These are phyloP conservation scores for Bilobella aurantiaca DNA, from an alignment of 1,140 invertebrate genomes.

Conservation along the genomic window DNA sequence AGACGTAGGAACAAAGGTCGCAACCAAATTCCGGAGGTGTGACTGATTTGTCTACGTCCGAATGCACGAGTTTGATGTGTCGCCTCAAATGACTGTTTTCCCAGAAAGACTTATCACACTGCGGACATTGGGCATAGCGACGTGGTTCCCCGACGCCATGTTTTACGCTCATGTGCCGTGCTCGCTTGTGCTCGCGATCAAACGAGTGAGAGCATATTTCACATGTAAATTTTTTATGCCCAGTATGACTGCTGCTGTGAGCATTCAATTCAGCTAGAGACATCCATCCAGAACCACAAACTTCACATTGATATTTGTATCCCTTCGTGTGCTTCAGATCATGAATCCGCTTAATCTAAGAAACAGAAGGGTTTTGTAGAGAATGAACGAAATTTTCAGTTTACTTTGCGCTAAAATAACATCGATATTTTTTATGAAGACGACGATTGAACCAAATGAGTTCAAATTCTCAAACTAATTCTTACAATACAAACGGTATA, in stretches of 20 bases:
- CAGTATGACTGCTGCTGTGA: not conserved
- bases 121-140: not conserved
- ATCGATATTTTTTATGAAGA: not conserved
- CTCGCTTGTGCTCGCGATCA: not conserved
- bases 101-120: not conserved
- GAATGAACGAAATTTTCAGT: not conserved
- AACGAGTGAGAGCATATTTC: not conserved
- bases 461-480: too few species aligned
- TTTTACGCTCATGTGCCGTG: not conserved
- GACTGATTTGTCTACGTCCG: not conserved
- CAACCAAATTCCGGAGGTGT: not conserved
- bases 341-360: not conserved
- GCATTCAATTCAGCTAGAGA: not conserved
- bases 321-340: not conserved
- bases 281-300: not conserved
- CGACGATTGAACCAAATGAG: too few species aligned
- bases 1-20: not conserved
- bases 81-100: not conserved
- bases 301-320: not conserved
- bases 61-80: not conserved
- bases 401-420: not conserved
- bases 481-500: too few species aligned
- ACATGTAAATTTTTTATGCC: not conserved
- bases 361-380: not conserved
- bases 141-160: not conserved